These are phyloP conservation scores for Geodia barretti DNA, from an alignment of 37 sponge, comb jelly and placozoan genomes.

Conservation along the genomic window DNA sequence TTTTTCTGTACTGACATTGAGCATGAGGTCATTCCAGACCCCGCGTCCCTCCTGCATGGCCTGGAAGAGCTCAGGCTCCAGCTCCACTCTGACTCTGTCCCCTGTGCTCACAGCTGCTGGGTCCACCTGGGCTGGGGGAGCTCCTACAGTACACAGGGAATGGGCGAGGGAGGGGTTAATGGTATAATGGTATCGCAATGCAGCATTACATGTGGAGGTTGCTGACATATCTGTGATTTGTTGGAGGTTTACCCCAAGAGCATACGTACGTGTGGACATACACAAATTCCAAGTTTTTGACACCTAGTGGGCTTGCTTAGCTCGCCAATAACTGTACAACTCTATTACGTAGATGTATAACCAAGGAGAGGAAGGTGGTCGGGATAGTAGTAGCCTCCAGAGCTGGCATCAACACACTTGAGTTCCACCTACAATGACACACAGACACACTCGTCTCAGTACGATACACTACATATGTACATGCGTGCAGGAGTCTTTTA, in stretches of 20 bases:
- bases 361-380: conserved; percentile 85
- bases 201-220: no score
- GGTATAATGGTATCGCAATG: no score
- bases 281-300: neutral
- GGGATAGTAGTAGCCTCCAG: conserved; percentile 69
- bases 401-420: conserved; percentile 43
- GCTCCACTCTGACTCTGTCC: conserved; percentile 65
- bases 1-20: conserved; percentile 14
- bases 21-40: conserved; percentile 84
- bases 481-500: neutral
- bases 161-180: no score
- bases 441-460: neutral
- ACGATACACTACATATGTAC: neutral
- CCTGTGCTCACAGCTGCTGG: conserved; percentile 40
- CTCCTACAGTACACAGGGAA: no score
- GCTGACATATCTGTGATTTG: no score
- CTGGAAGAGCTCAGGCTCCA: conserved; percentile 77
- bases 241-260: no score
- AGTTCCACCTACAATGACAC: conserved; percentile 60
- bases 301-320: neutral
- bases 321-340: neutral
- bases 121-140: neutral
- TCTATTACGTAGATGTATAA: neutral
- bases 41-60: conserved; percentile 87
- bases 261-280: neutral